Base-by-base conservation (phyloP, 2,113 vertebrate genomes). In the Vulpes ferrilata region DNA sequence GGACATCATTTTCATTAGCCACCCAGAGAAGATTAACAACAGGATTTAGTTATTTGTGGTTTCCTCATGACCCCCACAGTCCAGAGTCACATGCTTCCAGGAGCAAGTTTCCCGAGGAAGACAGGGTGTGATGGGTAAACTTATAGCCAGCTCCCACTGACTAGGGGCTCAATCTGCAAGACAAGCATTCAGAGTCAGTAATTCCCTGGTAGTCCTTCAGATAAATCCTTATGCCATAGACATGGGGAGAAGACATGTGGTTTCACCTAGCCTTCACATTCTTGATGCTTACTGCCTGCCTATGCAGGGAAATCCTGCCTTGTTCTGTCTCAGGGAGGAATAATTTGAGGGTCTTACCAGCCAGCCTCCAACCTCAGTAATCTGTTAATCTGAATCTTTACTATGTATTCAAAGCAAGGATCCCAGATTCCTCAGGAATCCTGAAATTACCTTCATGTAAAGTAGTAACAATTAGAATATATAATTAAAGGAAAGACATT, bases 391-490 rank as follows among this genome's bases (percentile, higher is more conserved):
- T 95, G 64, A 89, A 73, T 93, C 17, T 4, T 48, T 8, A 57
- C 43, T 71, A 84, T 30, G 32, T 27, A 55, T 73, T 79, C 22
- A 55, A 71, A 79, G 60, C 88, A 73, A 90, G 74, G 48, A 57
- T 57, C 43, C 73, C 71, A 80, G 16, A 65, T 13, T 90, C 84
- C 55, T 95, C 9, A 35, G 43, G 53, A 60, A 84, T 51, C 35
- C 71, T 60, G 53, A 88, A 93, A 43, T 84, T 95, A 27, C 22
- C 43, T 92, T 84, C 12, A 35, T 79, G 48, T 78, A 43, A 71
- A 89, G n/a, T 89, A 57, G n/a, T 71, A 62, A 92, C 69, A 64
- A 65, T 94, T 4, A 84, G 79, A 95, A 89, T 62, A 65, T 85
- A 32, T 57, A 65, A 73, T 71, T 10, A n/a, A 78, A 92, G 48